Conservation (phyloP, 2,113 vertebrate genomes). For the Xiphophorus hellerii region DNA sequence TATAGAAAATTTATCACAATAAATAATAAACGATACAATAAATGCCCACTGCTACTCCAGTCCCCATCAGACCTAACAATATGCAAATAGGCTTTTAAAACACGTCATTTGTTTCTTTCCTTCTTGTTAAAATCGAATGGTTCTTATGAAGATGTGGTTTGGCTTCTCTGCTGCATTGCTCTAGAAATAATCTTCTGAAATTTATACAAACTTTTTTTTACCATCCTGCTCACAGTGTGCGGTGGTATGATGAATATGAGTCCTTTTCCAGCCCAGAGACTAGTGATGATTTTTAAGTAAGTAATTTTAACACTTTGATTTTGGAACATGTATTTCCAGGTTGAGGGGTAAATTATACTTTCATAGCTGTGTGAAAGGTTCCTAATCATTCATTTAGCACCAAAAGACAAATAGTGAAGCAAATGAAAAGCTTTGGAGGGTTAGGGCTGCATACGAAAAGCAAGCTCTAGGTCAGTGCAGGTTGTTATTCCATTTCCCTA, state of each 20-base stretch:
- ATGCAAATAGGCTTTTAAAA: neutral
- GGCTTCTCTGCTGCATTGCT: neutral
- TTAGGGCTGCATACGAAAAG: neutral
- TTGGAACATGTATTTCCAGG: conserved; percentile 1
- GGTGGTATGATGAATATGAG: neutral
- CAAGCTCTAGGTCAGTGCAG: neutral
- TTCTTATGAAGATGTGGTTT: neutral
- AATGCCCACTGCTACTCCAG: too few species aligned
- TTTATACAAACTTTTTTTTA: too few species aligned
- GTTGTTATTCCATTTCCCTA: neutral
- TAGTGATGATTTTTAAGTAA: neutral
- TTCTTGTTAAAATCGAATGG: neutral
- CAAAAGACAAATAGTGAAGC: conserved; percentile 3
- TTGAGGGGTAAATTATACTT: conserved; percentile 26
- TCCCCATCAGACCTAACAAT: neutral
- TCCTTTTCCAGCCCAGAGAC: neutral
- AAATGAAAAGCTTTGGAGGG: conserved; percentile 1
- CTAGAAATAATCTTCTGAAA: neutral
- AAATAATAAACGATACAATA: too few species aligned
- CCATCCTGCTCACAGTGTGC: neutral
- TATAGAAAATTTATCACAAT: too few species aligned
- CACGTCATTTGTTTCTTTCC: too few species aligned
- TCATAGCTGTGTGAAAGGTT: conserved; percentile 18
- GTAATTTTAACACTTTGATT: neutral
- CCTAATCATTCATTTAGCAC: conserved; percentile 29